Base-by-base conservation (phyloP, 1,140 invertebrate species). In the Platorchestia sp. region DNA sequence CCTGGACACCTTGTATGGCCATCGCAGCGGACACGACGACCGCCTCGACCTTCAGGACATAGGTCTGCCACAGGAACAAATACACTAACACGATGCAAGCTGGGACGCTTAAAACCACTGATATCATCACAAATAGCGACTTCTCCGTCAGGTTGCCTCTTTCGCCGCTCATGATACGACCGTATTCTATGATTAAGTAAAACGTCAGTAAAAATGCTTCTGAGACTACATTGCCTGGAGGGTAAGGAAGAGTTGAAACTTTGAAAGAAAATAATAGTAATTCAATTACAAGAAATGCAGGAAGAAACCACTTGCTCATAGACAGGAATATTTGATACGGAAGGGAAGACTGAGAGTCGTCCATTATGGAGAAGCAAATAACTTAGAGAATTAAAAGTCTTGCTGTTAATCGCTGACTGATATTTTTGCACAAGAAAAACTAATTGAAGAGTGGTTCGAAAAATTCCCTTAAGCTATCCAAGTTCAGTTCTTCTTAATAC, bases 241-340 rank as follows among this genome's bases (percentile, higher is more conserved):
- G 91, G n/a, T 93, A 93, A 14, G 91, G 91, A 45, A 93, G 91
- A 47, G 40, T 47, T 19, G 41, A 44, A 40, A 93, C 43, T 47
- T 93, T 93, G 45, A 93, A 93, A 45, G 44, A 3, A 93, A 93
- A 45, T 14, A 93, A 14, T 45, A 93, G 10, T 3, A 93, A 0
- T 40, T 93, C 91, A 44, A 45, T n/a, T 5, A 93, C 16, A 44
- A 93, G 44, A 93, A 93, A 93, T 1, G 91, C 91, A 93, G 91
- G 91, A 93, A 93, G 91, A 93, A 93, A 93, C 91, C 91, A 93
- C 36, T 93, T 93, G 91, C 91, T 93, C 91, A 93, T 93, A 27
- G 91, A 93, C 45, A 93, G 91, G 27, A 93, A 93, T 45, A 93
- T 93, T 93, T 93, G 91, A 93, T 45, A 93, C 14, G 91, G 91